phyloP scores from a whole-genome alignment of 1,140 invertebrate genomes.

The Drosophila burlai region DNA sequence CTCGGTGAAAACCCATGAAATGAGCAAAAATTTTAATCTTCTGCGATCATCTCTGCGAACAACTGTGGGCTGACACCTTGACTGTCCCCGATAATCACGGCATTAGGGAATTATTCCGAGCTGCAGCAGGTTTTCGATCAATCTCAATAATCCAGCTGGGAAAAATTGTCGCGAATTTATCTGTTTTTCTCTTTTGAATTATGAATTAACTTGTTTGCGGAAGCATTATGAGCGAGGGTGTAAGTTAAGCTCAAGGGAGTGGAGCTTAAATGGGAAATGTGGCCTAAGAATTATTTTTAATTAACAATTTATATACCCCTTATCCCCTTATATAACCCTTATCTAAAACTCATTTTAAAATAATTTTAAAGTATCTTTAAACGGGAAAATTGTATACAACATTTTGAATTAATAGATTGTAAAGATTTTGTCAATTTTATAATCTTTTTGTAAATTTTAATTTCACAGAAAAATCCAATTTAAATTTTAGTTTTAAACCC shows the following conservation, averaged over 20 bases:
- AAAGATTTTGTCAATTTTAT: no score
- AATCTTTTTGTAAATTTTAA: no score
- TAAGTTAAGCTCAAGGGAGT: no score
- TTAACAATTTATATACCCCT: no score
- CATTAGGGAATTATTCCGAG: conserved; percentile 37
- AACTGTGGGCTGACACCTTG: conserved; percentile 43
- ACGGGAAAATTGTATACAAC: neutral
- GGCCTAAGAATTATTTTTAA: no score
- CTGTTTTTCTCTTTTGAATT: neutral
- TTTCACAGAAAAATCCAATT: no score
- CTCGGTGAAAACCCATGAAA: conserved; percentile 61
- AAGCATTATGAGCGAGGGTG: neutral
- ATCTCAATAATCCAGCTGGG: conserved; percentile 27
- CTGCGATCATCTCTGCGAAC: conserved; percentile 34
- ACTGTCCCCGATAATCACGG: conserved; percentile 41
- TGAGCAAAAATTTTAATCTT: conserved; percentile 66
- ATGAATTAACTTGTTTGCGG: neutral
- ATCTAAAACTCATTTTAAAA: neutral
- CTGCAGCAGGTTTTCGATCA: conserved; percentile 47
- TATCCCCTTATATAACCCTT: no score
- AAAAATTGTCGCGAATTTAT: conserved; percentile 3
- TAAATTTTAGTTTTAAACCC: no score
- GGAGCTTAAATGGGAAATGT: no score
- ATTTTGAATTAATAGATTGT: neutral
- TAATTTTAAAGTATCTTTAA: neutral